These are phyloP conservation scores for Watersipora subatra DNA, from an alignment of 1,140 invertebrate species.

Conservation along the genomic window DNA sequence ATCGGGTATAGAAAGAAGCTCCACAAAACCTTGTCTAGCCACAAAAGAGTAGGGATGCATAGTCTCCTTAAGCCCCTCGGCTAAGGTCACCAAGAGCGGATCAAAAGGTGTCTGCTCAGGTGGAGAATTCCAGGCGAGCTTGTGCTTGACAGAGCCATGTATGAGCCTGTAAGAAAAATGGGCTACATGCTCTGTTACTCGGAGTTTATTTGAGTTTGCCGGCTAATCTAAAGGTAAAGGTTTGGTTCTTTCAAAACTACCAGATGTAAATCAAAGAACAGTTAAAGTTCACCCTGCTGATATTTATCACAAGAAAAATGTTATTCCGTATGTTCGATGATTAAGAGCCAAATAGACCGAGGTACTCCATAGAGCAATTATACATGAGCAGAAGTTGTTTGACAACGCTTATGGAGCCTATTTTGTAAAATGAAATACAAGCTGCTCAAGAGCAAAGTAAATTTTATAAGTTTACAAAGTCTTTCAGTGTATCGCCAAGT, in stretches of 20 bases:
- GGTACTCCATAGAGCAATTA: too few species aligned
- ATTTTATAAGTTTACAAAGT: too few species aligned
- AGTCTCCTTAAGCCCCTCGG: slow-evolving; percentile 36
- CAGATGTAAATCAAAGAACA: neutral
- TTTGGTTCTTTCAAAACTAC: neutral
- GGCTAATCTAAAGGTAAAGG: neutral
- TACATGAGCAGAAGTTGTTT: too few species aligned
- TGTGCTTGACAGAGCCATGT: slow-evolving; percentile 40
- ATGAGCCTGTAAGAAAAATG: slow-evolving; percentile 26
- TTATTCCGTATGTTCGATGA: too few species aligned
- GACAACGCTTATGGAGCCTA: too few species aligned
- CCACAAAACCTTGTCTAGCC: slow-evolving; percentile 32
- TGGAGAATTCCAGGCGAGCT: slow-evolving; percentile 30
- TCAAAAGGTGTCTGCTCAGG: slow-evolving; percentile 36
- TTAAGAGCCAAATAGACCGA: too few species aligned
- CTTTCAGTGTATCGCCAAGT: too few species aligned
- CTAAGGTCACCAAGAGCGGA: slow-evolving; percentile 31
- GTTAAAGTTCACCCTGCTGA: neutral
- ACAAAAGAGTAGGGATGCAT: slow-evolving; percentile 39
- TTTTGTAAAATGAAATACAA: too few species aligned
- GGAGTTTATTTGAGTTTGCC: neutral
- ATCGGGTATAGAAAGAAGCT: slow-evolving; percentile 24
- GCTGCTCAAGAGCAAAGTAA: too few species aligned
- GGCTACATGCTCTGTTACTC: slow-evolving; percentile 1
- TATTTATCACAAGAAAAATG: too few species aligned